A percentile compares a stretch with the other conserved stretches of the same genome.
Conservation (phyloP, 2,888 invertebrate genomes). For the Conops quadrifasciatus region DNA sequence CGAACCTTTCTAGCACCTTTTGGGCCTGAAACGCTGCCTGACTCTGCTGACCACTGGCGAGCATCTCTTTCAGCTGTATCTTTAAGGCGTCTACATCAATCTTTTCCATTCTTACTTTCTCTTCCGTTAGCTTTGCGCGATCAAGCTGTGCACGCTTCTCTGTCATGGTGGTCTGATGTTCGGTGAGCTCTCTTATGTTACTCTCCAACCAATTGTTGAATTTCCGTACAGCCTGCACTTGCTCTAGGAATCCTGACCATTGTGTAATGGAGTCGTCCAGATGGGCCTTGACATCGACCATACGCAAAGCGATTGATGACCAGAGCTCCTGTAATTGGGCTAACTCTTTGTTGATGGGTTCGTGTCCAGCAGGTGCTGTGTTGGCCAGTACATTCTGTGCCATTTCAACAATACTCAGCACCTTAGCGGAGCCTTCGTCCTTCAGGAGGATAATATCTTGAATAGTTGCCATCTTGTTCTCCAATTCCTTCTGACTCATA, state of each 20-base stretch:
- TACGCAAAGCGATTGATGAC: constrained; percentile 85
- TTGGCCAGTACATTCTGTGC: constrained; percentile 91
- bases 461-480: constrained; percentile 82
- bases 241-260: constrained; percentile 90
- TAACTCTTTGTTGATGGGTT: constrained; percentile 83
- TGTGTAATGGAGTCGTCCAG: constrained; percentile 89
- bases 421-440: constrained; percentile 90
- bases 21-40: constrained; percentile 85
- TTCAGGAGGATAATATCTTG: constrained; percentile 90
- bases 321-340: constrained; percentile 88
- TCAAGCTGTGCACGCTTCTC: constrained; percentile 89
- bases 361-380: constrained; percentile 88
- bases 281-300: constrained; percentile 88
- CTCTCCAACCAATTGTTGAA: constrained; percentile 80
- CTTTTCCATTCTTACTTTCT: constrained; percentile 88
- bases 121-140: constrained; percentile 84
- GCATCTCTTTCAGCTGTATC: constrained; percentile 85
- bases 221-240: constrained; percentile 85
- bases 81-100: constrained; percentile 88
- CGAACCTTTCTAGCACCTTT: constrained; percentile 84
- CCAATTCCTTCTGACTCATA: constrained; percentile 84
- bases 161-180: constrained; percentile 81
- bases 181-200: constrained; percentile 77
- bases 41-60: constrained; percentile 84
- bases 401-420: constrained; percentile 87